Conservation (phyloP, 2,888 invertebrate species). For the Mayetiola destructor region DNA sequence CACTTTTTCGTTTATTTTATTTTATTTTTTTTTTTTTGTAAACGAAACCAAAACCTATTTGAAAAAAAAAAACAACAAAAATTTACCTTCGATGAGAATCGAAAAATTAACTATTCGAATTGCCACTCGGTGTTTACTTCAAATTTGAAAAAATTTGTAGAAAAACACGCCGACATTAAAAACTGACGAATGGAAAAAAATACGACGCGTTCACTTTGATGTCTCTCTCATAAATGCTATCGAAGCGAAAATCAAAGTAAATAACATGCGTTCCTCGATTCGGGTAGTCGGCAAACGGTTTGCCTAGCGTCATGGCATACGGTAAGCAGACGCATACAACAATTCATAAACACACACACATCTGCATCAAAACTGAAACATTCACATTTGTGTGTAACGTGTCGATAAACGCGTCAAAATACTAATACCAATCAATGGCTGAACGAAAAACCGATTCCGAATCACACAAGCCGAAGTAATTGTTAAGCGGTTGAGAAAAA, state of each 20-base stretch:
- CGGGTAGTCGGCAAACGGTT: background rate
- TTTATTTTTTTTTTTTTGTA: background rate
- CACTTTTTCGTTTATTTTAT: no score
- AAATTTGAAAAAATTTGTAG: background rate
- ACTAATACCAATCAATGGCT: no score
- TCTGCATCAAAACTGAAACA: no score
- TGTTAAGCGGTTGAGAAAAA: no score
- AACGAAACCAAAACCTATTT: background rate
- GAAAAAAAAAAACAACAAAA: background rate
- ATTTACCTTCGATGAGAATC: background rate
- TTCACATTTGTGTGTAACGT: no score
- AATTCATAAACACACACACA: background rate
- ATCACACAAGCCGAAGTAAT: no score
- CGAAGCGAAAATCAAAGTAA: background rate
- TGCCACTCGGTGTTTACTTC: background rate
- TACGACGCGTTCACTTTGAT: conserved; percentile 10
- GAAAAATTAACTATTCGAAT: background rate
- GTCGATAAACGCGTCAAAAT: no score
- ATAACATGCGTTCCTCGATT: conserved; percentile 3
- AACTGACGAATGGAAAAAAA: conserved; percentile 8
- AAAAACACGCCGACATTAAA: conserved; percentile 9
- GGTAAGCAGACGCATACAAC: background rate
- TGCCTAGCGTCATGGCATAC: background rate
- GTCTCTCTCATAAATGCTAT: conserved; percentile 7
- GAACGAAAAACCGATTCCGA: no score